Conservation (phyloP, 2,888 invertebrate genomes). For the Parthenolecanium corni region DNA sequence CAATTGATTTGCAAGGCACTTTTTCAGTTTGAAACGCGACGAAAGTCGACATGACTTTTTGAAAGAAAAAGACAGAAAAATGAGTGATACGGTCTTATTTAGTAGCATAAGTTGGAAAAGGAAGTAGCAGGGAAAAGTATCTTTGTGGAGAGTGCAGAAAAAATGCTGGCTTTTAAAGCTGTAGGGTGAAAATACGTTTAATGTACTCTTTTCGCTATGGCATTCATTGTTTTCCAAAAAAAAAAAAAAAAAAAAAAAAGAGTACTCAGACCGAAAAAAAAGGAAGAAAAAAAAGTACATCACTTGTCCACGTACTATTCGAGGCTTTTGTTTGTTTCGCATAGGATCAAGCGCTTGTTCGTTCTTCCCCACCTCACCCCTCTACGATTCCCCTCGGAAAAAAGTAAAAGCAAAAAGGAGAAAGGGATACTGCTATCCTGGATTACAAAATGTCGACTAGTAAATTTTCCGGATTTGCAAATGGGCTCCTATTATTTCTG, state of each 20-base stretch:
- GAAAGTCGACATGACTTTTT: too few relatives aligned
- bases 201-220: too few relatives aligned
- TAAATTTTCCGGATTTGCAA: neutral
- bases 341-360: conserved; percentile 14
- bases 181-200: too few relatives aligned
- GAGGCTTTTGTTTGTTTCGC: conserved; percentile 13
- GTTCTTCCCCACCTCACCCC: neutral
- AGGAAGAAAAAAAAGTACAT: conserved; percentile 3
- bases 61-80: too few relatives aligned
- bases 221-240: too few relatives aligned
- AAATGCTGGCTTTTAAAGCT: too few relatives aligned
- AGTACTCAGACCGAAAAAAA: neutral
- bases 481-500: neutral
- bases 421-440: too few relatives aligned
- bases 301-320: conserved; percentile 24
- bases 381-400: neutral
- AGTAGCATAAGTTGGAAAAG: too few relatives aligned
- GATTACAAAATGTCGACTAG: neutral
- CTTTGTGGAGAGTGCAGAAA: too few relatives aligned
- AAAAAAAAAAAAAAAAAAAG: too few relatives aligned
- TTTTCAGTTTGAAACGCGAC: neutral
- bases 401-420: neutral
- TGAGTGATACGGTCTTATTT: too few relatives aligned
- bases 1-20: conserved; percentile 22
- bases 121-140: too few relatives aligned